phyloP scores from a whole-genome alignment of 2,888 invertebrate species.

The Drosophila rubida region DNA sequence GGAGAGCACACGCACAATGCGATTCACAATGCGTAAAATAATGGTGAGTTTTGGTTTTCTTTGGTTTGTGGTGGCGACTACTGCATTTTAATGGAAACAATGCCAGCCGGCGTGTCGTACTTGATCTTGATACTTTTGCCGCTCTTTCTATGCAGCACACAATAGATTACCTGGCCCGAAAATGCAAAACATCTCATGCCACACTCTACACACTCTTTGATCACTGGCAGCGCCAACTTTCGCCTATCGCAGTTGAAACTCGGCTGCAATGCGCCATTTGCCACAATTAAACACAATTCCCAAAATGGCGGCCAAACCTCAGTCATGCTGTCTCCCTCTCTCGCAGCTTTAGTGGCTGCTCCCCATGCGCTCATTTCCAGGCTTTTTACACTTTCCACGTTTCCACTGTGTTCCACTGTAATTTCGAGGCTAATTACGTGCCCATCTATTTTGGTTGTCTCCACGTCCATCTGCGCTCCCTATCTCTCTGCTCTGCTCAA shows the following conservation, averaged over 20 bases:
- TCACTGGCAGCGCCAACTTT: constrained; percentile 8
- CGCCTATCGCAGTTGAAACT: background rate
- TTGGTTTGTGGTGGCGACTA: constrained; percentile 50
- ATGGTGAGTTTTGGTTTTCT: constrained; percentile 29
- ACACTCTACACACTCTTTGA: constrained; percentile 9
- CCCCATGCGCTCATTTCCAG: constrained; percentile 27
- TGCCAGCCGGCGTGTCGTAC: constrained; percentile 10
- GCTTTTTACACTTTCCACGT: constrained; percentile 56
- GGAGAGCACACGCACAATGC: constrained; percentile 21
- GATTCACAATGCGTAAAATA: constrained; percentile 29
- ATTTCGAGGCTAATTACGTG: constrained; percentile 67
- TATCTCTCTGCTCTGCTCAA: background rate
- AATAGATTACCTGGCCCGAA: constrained; percentile 1
- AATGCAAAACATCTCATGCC: constrained; percentile 69
- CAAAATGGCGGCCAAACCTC: constrained; percentile 62
- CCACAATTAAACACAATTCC: constrained; percentile 82
- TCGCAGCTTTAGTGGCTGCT: constrained; percentile 14
- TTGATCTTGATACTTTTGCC: constrained; percentile 56
- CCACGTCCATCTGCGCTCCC: background rate
- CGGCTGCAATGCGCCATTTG: constrained; percentile 18
- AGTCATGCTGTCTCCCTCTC: background rate
- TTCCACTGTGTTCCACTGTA: constrained; percentile 25
- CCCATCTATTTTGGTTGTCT: background rate
- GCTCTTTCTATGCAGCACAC: constrained; percentile 3
- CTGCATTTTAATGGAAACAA: constrained; percentile 37